Evolutionary conservation across 2,113 vertebrate genomes (phyloP).

Genomic region (Lontra canadensis): DNA sequence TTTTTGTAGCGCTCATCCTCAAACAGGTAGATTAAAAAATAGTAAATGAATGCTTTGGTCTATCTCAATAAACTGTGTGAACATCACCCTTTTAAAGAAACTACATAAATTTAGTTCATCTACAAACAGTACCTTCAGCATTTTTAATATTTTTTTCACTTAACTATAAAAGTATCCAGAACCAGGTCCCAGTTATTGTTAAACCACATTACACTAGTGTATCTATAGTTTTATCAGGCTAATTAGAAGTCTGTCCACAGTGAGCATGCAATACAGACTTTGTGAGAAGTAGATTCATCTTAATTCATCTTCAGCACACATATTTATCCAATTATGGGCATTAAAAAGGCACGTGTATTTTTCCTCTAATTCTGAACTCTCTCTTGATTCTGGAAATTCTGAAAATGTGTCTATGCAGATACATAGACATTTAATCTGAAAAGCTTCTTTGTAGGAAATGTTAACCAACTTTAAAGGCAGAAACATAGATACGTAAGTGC

Average conservation of each 20-base stretch:
- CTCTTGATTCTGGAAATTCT: slow-evolving; percentile 23
- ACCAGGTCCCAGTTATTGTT: neutral
- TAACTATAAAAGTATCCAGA: neutral
- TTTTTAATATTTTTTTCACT: slow-evolving; percentile 51
- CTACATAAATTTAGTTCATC: neutral
- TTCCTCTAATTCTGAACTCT: slow-evolving; percentile 2
- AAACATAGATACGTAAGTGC: neutral
- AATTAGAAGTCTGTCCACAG: neutral
- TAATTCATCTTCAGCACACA: neutral
- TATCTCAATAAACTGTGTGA: slow-evolving; percentile 17
- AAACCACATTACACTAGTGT: neutral
- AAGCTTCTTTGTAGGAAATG: neutral
- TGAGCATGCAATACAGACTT: neutral
- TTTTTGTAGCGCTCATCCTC: neutral
- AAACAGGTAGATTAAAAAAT: slow-evolving; percentile 14
- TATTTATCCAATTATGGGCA: neutral
- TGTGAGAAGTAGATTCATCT: neutral
- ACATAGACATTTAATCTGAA: slow-evolving; percentile 13
- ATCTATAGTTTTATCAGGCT: slow-evolving; percentile 14
- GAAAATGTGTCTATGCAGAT: slow-evolving; percentile 5
- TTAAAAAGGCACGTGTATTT: neutral
- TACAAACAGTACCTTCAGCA: neutral
- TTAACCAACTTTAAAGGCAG: neutral
- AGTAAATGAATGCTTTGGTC: neutral
- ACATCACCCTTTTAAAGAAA: neutral